Conservation (phyloP, 2,888 invertebrate genomes). For the Dolichopus griseipennis region DNA sequence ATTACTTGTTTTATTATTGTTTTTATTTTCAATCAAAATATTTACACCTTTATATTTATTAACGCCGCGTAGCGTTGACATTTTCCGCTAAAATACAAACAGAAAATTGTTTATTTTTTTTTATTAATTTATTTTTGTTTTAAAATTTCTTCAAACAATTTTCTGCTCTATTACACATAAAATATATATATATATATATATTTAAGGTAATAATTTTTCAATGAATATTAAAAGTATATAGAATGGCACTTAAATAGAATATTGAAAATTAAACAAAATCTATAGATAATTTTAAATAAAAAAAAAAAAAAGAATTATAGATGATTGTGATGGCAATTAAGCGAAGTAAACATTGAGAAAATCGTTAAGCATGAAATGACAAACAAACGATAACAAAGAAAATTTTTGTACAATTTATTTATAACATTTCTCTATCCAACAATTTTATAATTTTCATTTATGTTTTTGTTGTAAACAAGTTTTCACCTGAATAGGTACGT, state of each 20-base stretch:
- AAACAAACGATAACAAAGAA: too few relatives aligned
- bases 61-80: too few relatives aligned
- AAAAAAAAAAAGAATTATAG: too few relatives aligned
- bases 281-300: neutral
- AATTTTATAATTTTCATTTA: too few relatives aligned
- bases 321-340: neutral
- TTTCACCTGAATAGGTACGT: too few relatives aligned
- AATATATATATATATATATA: too few relatives aligned
- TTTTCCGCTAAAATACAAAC: neutral
- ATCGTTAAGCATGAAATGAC: neutral
- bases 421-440: too few relatives aligned
- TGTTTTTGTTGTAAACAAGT: too few relatives aligned
- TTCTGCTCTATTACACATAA: neutral
- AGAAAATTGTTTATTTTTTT: neutral
- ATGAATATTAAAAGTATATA: neutral
- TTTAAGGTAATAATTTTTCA: slow-evolving; percentile 3
- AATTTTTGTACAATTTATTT: too few relatives aligned
- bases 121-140: neutral
- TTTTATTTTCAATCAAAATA: too few relatives aligned
- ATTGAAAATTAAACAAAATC: neutral
- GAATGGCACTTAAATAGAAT: neutral
- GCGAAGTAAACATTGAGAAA: neutral
- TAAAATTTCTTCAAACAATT: neutral
- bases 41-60: too few relatives aligned
- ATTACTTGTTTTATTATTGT: too few relatives aligned